Base-by-base conservation (phyloP, 2,888 invertebrate genomes). In the Aphodius granarius region DNA sequence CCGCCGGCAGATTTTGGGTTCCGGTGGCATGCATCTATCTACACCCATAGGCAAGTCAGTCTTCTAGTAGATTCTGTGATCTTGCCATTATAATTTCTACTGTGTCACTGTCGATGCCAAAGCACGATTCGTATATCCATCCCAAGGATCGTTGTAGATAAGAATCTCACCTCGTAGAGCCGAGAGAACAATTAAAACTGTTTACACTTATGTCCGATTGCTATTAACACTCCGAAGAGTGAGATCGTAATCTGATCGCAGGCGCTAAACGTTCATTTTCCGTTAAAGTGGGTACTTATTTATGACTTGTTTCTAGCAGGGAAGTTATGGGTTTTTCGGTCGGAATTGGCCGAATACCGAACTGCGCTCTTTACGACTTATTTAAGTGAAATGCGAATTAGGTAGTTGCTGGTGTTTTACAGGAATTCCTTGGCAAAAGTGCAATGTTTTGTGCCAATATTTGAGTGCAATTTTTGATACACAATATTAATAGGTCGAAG, bases 1-100 rank as follows among this genome's bases (percentile, higher is more conserved):
- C 85, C 83, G 79, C 78, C 81, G 82, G 82, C 82, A 83, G 82
- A 84, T 80, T 81, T 81, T 73, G 79, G 79, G 78, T 81, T 79
- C 81, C 76, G 78, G 73, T 68, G 76, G 71, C 43, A 43, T 43
- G 43, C 43, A 43, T 43, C 43, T 13, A 43, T 43, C 20, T 5
- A 66, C 19, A 16, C 66, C 4, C n/a, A 21, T 66, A 15, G 21
- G 20, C 21, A 17, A 73, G 21, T 21, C 21, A 20, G 65, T 21
- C 20, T 66, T 21, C 66, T 19, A 15, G 21, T 17, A 0, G 66
- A n/a, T 66, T 21, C 66, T 15, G n/a, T 43, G 13, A 43, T 1
- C 2, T 43, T 3, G 43, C 43, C 6, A 13, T 43, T 43, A 43
- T 43, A 43, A 43, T 72, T 43, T 63, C 64, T 63, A 62, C 72